Percentiles rank a stretch among this genome's conserved stretches.
These are phyloP conservation scores for Arge pagana DNA, from an alignment of 2,888 invertebrate genomes.

Conservation along the genomic window DNA sequence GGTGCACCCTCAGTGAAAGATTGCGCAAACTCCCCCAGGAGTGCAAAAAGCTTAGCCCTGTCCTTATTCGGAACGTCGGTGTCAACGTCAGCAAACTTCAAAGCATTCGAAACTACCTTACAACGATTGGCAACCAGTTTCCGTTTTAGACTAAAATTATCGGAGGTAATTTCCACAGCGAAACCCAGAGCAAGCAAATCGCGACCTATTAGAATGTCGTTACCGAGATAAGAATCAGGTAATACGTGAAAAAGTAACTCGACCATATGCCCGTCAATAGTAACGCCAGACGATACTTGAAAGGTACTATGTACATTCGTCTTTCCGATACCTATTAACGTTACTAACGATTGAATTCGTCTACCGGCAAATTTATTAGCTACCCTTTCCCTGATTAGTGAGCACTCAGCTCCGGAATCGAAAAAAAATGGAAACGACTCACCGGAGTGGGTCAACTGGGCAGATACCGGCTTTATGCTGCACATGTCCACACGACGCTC, in stretches of 20 bases:
- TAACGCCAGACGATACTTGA: neutral
- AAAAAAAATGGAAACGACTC: slow-evolving; percentile 7
- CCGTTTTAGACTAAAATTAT: neutral
- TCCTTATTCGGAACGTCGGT: slow-evolving; percentile 5
- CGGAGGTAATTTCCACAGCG: neutral
- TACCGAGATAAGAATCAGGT: neutral
- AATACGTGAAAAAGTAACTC: slow-evolving; percentile 35
- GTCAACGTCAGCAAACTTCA: slow-evolving; percentile 9
- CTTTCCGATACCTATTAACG: slow-evolving; percentile 10
- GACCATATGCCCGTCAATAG: slow-evolving; percentile 43
- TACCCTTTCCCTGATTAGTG: too few species aligned
- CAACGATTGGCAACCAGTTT: neutral
- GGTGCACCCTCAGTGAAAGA: slow-evolving; percentile 12
- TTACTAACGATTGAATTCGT: neutral
- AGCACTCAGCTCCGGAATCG: slow-evolving; percentile 5
- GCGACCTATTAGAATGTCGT: slow-evolving; percentile 1
- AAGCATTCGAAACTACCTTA: neutral
- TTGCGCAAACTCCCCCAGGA: neutral
- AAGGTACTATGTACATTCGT: neutral
- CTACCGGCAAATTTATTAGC: neutral
- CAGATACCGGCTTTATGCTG: neutral
- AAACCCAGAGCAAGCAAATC: neutral
- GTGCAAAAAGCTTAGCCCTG: neutral
- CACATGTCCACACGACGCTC: neutral
- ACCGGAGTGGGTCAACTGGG: neutral